Base-by-base conservation (phyloP, 2,888 invertebrate species). In the Eupithecia tripunctaria region DNA sequence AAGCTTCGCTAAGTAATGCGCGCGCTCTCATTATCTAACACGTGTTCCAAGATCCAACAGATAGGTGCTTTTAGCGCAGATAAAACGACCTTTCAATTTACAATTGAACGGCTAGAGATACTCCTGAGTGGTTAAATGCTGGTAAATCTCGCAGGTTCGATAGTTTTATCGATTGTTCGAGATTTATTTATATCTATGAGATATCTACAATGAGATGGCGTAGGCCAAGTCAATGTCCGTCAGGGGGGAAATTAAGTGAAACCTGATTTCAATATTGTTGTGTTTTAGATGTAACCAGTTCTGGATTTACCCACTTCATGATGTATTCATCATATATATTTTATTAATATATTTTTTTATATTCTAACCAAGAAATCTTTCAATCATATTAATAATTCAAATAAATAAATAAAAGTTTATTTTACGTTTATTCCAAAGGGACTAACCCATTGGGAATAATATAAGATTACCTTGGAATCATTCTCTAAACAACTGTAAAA, bases 11-110 rank as follows among this genome's bases (percentile, higher is more conserved):
- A 68, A 68, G 68, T 72, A 71, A 81, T 79, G 76, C 72, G 70
- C 74, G n/a, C 15, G 67, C 72, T 68, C 74, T 67, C 81, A 83
- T 83, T 84, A 27, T 21, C 63, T 32, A 63, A 82, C 83, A 84
- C 81, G 82, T 84, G 84, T 84, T 71, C 68, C 70, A 36, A 68
- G 73, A 73, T 73, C 69, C 32, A 72, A 63, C 32, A 67, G 70
- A 73, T 73, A 67, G 43, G 41, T 67, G 73, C 73, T 73, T 73
- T 73, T 73, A 73, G 73, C 73, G 43, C n/a, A 67, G 73, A 73
- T 73, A 70, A 59, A 51, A 62, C 43, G 59, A 73, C 67, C 70
- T 70, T 73, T 73, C 70, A 73, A 70, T 67, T 73, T 70, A 70
- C 51, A 64, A 29, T 68, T 43, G 15, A 67, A n/a, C 25, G 14